Conservation (phyloP, 2,888 invertebrate species). For the Rotaria macrura region DNA sequence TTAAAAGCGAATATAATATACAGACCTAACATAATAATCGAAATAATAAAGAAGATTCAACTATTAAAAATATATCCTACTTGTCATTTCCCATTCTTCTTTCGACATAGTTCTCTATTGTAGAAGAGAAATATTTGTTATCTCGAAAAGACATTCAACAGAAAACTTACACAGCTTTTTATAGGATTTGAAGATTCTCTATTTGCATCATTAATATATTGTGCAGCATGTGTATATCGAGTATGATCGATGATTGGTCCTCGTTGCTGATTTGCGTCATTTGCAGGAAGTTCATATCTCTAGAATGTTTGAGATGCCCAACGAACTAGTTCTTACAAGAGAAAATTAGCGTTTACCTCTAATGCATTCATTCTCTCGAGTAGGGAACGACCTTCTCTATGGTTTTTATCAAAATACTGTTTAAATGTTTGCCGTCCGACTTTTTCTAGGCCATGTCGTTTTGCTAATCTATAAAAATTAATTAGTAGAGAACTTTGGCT, state of each 20-base stretch:
- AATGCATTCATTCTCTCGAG: neutral
- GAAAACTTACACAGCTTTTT: neutral
- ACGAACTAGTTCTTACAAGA: neutral
- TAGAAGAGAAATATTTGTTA: neutral
- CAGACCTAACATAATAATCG: neutral
- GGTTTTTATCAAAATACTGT: neutral
- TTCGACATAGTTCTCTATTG: neutral
- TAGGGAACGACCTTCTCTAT: neutral
- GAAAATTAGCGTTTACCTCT: neutral
- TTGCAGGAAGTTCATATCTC: neutral
- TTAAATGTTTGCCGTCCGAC: neutral
- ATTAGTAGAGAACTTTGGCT: too few relatives aligned
- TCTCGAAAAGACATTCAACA: too few relatives aligned
- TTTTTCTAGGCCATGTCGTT: neutral
- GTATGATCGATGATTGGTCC: neutral
- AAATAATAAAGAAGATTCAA: neutral
- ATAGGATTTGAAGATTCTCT: neutral
- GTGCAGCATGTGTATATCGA: neutral
- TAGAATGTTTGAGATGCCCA: neutral
- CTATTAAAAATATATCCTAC: neutral
- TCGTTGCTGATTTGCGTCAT: neutral
- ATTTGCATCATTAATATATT: neutral
- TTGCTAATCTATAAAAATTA: neutral
- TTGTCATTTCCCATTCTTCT: neutral
- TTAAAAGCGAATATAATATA: slow-evolving; percentile 14